Conservation (phyloP, 2,797 vertebrate genomes). For the Tokudaia muenninki region DNA sequence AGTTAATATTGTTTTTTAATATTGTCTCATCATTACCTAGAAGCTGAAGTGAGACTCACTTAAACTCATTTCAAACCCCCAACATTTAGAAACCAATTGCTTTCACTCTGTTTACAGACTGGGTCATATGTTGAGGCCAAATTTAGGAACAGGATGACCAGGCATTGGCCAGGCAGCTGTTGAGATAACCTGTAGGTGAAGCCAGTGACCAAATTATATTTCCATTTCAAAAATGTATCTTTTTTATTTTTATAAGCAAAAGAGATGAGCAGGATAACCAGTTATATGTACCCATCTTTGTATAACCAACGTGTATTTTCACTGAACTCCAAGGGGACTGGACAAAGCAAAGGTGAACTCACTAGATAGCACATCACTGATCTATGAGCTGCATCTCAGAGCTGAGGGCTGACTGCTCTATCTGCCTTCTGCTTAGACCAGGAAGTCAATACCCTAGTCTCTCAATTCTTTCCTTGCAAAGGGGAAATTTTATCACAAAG, state of each 20-base stretch:
- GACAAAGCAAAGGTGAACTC: neutral
- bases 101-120: conserved; percentile 25
- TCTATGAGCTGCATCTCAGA: neutral
- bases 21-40: conserved; percentile 64
- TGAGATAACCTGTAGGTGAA: conserved; percentile 59
- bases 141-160: conserved; percentile 54
- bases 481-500: conserved; percentile 66
- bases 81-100: conserved; percentile 47
- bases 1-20: conserved; percentile 78
- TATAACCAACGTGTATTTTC: neutral
- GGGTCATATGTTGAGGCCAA: neutral
- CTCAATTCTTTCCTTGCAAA: conserved; percentile 44
- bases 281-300: neutral
- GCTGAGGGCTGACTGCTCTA: neutral
- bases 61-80: conserved; percentile 71
- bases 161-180: neutral
- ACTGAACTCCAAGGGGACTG: neutral
- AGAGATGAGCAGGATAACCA: neutral
- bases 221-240: conserved; percentile 27
- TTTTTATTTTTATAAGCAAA: conserved; percentile 55
- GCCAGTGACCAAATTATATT: conserved; percentile 64
- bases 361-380: rapidly evolving
- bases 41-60: conserved; percentile 53
- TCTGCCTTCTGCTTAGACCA: neutral
- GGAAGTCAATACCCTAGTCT: neutral